phyloP scores from a whole-genome alignment of 1,140 invertebrate genomes.

The Zaprionus taronus region DNA sequence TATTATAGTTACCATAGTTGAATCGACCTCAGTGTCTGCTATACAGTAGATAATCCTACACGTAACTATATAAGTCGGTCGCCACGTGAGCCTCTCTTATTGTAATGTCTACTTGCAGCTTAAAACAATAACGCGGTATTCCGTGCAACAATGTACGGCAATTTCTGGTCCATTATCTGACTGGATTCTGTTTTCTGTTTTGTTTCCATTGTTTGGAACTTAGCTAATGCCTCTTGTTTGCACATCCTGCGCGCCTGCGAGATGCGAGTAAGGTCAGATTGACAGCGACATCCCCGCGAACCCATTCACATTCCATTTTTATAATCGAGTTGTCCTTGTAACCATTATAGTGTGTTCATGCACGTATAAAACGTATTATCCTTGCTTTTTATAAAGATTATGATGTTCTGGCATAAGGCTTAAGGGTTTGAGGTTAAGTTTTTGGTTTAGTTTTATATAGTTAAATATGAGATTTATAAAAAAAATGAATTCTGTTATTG shows the following conservation, averaged over 20 bases:
- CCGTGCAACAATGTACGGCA: constrained; percentile 48
- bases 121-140: constrained; percentile 59
- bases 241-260: constrained; percentile 50
- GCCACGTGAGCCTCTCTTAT: background rate
- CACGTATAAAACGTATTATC: constrained; percentile 33
- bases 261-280: constrained; percentile 68
- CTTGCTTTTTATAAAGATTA: background rate
- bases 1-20: background rate
- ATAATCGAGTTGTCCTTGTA: constrained; percentile 76
- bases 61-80: constrained; percentile 1
- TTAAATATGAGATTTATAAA: background rate
- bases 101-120: constrained; percentile 41
- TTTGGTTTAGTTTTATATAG: background rate
- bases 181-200: constrained; percentile 43
- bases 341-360: constrained; percentile 59
- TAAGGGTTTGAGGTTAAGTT: constrained; percentile 17
- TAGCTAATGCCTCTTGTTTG: constrained; percentile 68
- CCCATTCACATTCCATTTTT: constrained; percentile 49
- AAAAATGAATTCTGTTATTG: too few species aligned
- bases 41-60: background rate
- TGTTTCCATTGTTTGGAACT: constrained; percentile 64
- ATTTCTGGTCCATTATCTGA: constrained; percentile 64
- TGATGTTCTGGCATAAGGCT: background rate
- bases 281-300: constrained; percentile 44
- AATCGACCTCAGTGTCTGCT: background rate